These are phyloP conservation scores for Heliconius nattereri DNA, from an alignment of 1,140 invertebrate genomes.

Conservation along the genomic window DNA sequence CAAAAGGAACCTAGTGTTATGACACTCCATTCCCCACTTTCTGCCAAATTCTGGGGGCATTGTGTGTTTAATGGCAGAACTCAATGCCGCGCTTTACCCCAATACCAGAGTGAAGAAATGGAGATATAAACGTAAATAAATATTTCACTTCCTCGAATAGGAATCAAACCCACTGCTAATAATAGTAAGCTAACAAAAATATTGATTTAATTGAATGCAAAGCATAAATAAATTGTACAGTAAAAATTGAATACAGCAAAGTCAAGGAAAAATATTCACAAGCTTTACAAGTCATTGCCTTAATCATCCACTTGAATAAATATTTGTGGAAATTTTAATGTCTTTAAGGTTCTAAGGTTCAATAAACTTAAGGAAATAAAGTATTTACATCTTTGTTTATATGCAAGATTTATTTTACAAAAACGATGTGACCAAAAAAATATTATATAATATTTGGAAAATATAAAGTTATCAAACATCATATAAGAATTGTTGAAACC, in stretches of 20 bases:
- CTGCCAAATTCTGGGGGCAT: no score
- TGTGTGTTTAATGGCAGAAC: no score
- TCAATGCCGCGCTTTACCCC: no score
- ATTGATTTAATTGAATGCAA: neutral
- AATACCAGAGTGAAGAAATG: no score
- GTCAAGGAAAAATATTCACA: neutral
- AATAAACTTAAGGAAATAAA: constrained; percentile 14
- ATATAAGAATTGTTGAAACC: neutral
- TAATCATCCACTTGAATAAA: constrained; percentile 20
- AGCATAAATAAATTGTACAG: neutral
- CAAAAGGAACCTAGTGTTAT: no score
- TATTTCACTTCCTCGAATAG: no score
- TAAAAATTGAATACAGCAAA: neutral
- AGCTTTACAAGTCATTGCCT: neutral
- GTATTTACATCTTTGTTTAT: neutral
- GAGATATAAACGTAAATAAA: no score
- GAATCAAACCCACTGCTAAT: no score
- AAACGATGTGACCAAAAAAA: neutral
- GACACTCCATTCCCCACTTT: no score
- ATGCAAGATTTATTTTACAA: neutral
- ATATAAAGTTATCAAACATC: neutral
- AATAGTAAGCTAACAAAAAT: neutral
- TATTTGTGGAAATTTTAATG: constrained; percentile 4
- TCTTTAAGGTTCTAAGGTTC: neutral
- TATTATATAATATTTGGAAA: neutral